A percentile compares a stretch with the other conserved stretches of the same genome.
These are phyloP conservation scores for Chrysaora quinquecirrha DNA, from an alignment of 30 jellyfish, hydroid and myxozoan species.

Conservation along the genomic window DNA sequence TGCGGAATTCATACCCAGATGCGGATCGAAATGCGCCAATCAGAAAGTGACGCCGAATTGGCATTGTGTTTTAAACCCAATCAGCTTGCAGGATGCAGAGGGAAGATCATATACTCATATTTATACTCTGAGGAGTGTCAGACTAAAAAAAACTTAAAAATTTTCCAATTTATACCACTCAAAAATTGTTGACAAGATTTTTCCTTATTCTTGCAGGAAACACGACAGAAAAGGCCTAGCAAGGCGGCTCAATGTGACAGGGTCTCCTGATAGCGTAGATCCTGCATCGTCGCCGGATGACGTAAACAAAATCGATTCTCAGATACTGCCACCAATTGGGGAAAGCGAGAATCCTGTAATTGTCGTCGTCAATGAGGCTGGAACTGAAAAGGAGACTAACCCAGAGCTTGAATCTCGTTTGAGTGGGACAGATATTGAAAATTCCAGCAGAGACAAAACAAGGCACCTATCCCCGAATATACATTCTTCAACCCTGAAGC, in stretches of 20 bases:
- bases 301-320: conserved; percentile 1
- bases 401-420: not conserved
- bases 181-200: no score
- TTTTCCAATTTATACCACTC: no score
- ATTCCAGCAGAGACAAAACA: not conserved
- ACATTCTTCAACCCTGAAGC: not conserved
- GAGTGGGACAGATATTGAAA: not conserved
- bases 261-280: conserved; percentile 11
- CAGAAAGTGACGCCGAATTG: no score
- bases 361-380: conserved; percentile 44
- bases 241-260: conserved; percentile 48
- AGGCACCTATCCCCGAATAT: not conserved
- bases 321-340: not conserved
- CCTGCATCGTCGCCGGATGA: conserved; percentile 5
- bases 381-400: conserved; percentile 28
- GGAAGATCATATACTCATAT: no score
- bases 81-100: no score
- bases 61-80: no score
- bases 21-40: no score
- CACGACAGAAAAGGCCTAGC: conserved; percentile 84
- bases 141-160: no score
- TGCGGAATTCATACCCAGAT: no score
- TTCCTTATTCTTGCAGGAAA: conserved; percentile 37
- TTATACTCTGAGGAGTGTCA: no score
- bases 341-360: conserved; percentile 33